A percentile compares a stretch with the other conserved stretches of the same genome.
phyloP scores from a whole-genome alignment of 2,797 vertebrate species.

The Erethizon dorsatum region DNA sequence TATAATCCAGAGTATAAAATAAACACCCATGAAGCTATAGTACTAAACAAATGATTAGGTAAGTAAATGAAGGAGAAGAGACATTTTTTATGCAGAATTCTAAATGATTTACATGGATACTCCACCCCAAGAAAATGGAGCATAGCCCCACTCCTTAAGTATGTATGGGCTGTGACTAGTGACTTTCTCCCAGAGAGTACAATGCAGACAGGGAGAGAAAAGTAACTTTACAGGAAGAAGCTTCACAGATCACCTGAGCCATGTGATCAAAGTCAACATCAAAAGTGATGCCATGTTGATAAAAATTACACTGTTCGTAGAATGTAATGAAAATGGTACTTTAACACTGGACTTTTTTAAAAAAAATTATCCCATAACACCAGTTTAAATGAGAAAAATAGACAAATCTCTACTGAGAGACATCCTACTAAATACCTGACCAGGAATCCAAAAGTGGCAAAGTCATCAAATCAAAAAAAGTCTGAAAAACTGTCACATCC shows the following conservation, averaged over 20 bases:
- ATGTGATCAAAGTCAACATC: not conserved
- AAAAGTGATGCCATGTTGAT: not conserved
- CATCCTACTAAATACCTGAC: not conserved
- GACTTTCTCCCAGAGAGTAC: not conserved
- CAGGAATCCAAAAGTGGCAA: not conserved
- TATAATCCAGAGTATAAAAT: conserved; percentile 8
- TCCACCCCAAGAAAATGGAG: not conserved
- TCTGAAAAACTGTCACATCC: not conserved
- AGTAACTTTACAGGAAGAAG: not conserved
- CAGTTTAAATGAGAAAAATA: not conserved
- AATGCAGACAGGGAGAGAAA: not conserved
- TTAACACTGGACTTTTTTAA: not conserved
- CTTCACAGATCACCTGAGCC: not conserved
- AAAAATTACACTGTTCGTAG: not conserved
- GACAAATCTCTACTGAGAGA: not conserved
- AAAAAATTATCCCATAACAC: not conserved
- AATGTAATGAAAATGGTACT: conserved; percentile 25
- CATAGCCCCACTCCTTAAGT: not conserved
- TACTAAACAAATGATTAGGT: not conserved
- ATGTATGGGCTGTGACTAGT: not conserved
- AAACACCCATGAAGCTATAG: not conserved
- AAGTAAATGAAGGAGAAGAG: not conserved
- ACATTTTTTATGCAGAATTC: not conserved
- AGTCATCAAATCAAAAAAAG: conserved; percentile 13
- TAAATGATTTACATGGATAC: not conserved